Evolutionary conservation across 2,888 invertebrate genomes (phyloP), one percentile per base, ranked within the genome.

Genomic region (Calephelis perditalis): DNA sequence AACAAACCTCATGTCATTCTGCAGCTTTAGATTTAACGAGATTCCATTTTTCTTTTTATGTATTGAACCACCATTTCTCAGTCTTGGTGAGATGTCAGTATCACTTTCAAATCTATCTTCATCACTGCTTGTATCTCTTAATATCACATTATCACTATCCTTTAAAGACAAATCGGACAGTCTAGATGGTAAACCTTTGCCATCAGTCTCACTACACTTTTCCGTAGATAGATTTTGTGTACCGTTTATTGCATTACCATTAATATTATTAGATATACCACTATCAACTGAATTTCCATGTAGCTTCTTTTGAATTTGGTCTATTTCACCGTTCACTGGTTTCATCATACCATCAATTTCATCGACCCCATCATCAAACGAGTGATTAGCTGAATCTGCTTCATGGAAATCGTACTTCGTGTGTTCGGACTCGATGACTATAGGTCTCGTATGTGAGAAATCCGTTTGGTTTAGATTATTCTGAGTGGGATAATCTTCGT

Each of bases 401-500:
- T 82, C 82, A 58, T 76, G 72, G 55, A 80, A 81, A 2, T 82
- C 81, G 60, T 77, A 79, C 63, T 85, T 86, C 0, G 70, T 75
- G 58, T 79, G 75, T 63, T 89, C 89, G 0, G 88, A 86, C 66
- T 88, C 89, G 55, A 90, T 89, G 36, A 89, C 78, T 61, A 89
- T 90, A 0, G 89, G 89, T 73, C 86, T 81, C 0, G 87, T 89
- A 66, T 89, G 88, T 0, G 86, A 86, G 72, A 88, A 89, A 65
- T 89, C 88, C 5, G 86, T 89, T 67, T 88, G 89, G 68, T 88
- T 89, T 2, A 89, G 76, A 62, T 88, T 87, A 67, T 88, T 90
- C 57, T 87, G 86, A 3, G 88, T 89, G 0, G 89, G 88, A 57
- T 87, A 90, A 40, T 86, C 85, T 66, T 86, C 86, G 58, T 89